Evolutionary conservation across 2,797 vertebrate species (phyloP), one percentile per base, ranked within the genome.

Genomic region (Pelodytes ibericus): DNA sequence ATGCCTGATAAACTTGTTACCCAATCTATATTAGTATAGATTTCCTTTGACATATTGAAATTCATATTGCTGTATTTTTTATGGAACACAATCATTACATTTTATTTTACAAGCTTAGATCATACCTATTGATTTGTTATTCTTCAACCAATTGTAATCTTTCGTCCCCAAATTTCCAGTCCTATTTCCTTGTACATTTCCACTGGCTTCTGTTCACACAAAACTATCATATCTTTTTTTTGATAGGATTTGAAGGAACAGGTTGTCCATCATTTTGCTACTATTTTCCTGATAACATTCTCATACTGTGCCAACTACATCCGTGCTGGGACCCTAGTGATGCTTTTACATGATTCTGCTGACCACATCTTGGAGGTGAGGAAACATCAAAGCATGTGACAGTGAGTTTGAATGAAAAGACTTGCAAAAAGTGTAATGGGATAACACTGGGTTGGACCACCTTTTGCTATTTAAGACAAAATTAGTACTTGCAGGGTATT

Each of bases 211-310:
- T 25, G 11, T 27, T 60, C 26, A 4, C 10, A 60, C 8, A 30
- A 29, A 29, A 60, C n/a, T 64, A 20, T 13, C 33, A 25, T 64
- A 22, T 24, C 4, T 0, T 59, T 29, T 0, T 78, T 67, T 79
- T 73, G 82, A 20, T 83, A 97, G 95, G 95, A 97, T 80, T 95
- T 96, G 51, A 95, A 88, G 80, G 92, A 95, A 81, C 94, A 97
- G 87, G 90, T 95, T 20, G 65, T 92, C 25, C 94, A 97, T 84
- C 95, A 96, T 83, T 87, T 95, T 0, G 87, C 93, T 82, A 92
- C 95, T 67, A 87, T 96, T 81, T 82, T 88, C 72, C 93, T 97
- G 79, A 91, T 96, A 15, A 80, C 80, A 57, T 93, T 95, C 88
- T 96, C 95, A 63, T 97, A 95, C 86, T 93, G 92, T 27, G 56